A percentile compares a stretch with the other conserved stretches of the same genome.
Evolutionary conservation across 53 echinoderm and acorn worm genomes (phyloP).

Genomic region (Antedon mediterranea): DNA sequence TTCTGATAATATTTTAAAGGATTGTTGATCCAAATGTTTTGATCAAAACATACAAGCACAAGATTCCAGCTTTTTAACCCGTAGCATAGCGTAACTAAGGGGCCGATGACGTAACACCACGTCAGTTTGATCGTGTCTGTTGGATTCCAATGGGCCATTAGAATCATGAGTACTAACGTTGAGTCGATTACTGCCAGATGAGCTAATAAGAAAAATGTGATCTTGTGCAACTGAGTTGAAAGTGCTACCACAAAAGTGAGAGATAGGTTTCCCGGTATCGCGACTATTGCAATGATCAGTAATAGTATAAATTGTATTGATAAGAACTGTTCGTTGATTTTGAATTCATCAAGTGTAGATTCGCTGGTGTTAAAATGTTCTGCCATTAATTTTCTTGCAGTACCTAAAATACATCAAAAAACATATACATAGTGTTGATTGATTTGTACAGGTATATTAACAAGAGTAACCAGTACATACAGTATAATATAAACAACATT

Average conservation of each 20-base stretch:
- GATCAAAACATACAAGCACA: conserved; percentile 49
- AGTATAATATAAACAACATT: no score
- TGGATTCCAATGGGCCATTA: conserved; percentile 21
- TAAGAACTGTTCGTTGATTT: no score
- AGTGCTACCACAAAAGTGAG: conserved; percentile 49
- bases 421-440: no score
- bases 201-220: conserved; percentile 70
- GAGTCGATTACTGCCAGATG: conserved; percentile 65
- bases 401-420: no score
- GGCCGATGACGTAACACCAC: conserved; percentile 43
- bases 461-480: no score
- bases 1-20: conserved; percentile 71
- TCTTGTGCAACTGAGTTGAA: conserved; percentile 59
- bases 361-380: no score
- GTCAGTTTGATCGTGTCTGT: conserved; percentile 23
- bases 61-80: conserved; percentile 73
- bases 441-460: no score
- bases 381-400: no score
- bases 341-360: no score
- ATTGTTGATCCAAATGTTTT: conserved; percentile 62
- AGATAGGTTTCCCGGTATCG: conserved; percentile 49
- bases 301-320: not conserved
- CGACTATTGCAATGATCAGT: not conserved
- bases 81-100: conserved; percentile 39
- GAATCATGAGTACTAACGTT: conserved; percentile 24